phyloP scores from a whole-genome alignment of 2,113 vertebrate genomes.

The Psittacara wagleri region DNA sequence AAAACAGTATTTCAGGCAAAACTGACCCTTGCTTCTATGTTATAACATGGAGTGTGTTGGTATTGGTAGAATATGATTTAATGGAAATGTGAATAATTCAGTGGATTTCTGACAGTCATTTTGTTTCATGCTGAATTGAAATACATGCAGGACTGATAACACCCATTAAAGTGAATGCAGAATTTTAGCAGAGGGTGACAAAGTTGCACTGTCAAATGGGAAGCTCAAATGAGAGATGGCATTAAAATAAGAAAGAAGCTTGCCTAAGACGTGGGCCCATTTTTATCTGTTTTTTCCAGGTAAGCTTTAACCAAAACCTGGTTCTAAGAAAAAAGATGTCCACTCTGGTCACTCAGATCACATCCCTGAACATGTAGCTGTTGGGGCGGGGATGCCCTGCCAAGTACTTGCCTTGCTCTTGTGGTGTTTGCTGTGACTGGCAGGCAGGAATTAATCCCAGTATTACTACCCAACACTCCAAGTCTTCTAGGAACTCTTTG shows the following conservation, averaged over 20 bases:
- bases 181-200: neutral
- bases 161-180: neutral
- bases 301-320: neutral
- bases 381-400: fast-evolving
- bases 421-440: fast-evolving
- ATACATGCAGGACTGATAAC: neutral
- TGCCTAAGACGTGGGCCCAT: neutral
- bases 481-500: neutral
- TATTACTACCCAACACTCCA: neutral
- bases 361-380: fast-evolving
- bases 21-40: neutral
- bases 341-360: fast-evolving
- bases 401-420: neutral
- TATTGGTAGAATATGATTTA: neutral
- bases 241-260: neutral
- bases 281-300: neutral
- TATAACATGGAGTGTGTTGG: neutral
- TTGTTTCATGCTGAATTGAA: neutral
- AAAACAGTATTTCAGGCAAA: neutral
- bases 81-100: neutral
- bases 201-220: neutral
- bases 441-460: neutral
- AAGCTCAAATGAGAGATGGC: neutral
- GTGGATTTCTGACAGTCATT: neutral
- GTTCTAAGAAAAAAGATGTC: neutral